Percentiles rank a stretch among this genome's conserved stretches.
phyloP scores from a whole-genome alignment of 37 sponge, comb jelly and placozoan species.

The Theonella swinhoei region DNA sequence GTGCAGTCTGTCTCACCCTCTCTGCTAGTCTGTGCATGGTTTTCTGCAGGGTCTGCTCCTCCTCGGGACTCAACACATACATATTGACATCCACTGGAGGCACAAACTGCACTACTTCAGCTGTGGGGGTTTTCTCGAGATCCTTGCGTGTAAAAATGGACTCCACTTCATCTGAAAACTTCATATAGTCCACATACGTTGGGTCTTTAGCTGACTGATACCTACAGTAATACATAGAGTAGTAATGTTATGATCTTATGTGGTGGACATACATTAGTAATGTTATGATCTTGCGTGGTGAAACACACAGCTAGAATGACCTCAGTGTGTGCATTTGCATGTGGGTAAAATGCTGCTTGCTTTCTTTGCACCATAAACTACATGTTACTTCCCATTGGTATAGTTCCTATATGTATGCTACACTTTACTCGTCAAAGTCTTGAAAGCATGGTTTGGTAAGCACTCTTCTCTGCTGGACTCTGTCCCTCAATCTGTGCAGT shows the following conservation, averaged over 20 bases:
- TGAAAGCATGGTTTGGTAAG: slow-evolving; percentile 87
- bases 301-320: no score
- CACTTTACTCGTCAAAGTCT: slow-evolving; percentile 85
- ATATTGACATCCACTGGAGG: slow-evolving; percentile 32
- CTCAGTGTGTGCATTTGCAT: no score
- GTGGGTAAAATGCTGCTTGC: no score
- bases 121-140: slow-evolving; percentile 80
- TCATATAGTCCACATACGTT: slow-evolving; percentile 64
- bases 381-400: no score
- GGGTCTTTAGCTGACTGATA: slow-evolving; percentile 51
- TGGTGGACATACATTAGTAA: no score
- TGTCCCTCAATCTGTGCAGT: slow-evolving; percentile 64
- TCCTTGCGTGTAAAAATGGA: slow-evolving; percentile 77
- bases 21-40: slow-evolving; percentile 77
- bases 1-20: slow-evolving; percentile 44
- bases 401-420: no score
- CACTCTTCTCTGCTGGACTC: slow-evolving; percentile 73
- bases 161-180: slow-evolving; percentile 88
- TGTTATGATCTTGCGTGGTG: no score
- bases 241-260: no score
- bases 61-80: slow-evolving; percentile 42
- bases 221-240: no score
- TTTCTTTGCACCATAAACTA: no score
- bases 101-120: slow-evolving; percentile 38
- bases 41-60: slow-evolving; percentile 59